A percentile compares a stretch with the other conserved stretches of the same genome.
Conservation (phyloP, 2,888 invertebrate species). For the Nymphalis c-album region DNA sequence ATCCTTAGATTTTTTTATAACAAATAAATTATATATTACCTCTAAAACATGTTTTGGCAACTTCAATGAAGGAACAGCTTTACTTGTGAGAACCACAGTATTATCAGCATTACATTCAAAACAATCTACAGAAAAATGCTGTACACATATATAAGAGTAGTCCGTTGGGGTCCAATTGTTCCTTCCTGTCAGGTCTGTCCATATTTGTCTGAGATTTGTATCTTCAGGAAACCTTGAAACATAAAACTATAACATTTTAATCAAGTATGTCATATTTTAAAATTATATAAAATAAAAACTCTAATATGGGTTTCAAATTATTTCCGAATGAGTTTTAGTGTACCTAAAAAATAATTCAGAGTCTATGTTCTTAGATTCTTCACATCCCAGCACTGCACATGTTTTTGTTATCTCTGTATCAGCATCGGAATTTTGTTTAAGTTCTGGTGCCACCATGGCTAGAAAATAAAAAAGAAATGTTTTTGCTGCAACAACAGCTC, state of each 20-base stretch:
- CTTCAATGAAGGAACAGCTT: slow-evolving; percentile 72
- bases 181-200: slow-evolving; percentile 74
- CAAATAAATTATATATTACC: slow-evolving; percentile 45
- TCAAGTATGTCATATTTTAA: no score
- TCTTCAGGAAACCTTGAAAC: slow-evolving; percentile 71
- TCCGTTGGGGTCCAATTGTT: slow-evolving; percentile 76
- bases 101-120: slow-evolving; percentile 64
- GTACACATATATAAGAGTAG: slow-evolving; percentile 73
- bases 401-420: slow-evolving; percentile 69
- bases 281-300: not conserved
- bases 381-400: slow-evolving; percentile 74
- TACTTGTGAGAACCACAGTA: slow-evolving; percentile 62
- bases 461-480: slow-evolving; percentile 31
- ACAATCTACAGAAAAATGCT: slow-evolving; percentile 74
- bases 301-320: not conserved
- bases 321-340: not conserved
- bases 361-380: slow-evolving; percentile 69
- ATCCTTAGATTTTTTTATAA: not conserved
- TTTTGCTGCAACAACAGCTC: not conserved
- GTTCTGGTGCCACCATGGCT: slow-evolving; percentile 78
- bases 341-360: slow-evolving; percentile 71
- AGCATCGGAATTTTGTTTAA: slow-evolving; percentile 65
- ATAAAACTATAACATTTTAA: not conserved
- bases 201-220: slow-evolving; percentile 62
- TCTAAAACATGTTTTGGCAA: slow-evolving; percentile 73